Evolutionary conservation across 2,888 invertebrate genomes (phyloP).

Genomic region (Deilephila porcellus): DNA sequence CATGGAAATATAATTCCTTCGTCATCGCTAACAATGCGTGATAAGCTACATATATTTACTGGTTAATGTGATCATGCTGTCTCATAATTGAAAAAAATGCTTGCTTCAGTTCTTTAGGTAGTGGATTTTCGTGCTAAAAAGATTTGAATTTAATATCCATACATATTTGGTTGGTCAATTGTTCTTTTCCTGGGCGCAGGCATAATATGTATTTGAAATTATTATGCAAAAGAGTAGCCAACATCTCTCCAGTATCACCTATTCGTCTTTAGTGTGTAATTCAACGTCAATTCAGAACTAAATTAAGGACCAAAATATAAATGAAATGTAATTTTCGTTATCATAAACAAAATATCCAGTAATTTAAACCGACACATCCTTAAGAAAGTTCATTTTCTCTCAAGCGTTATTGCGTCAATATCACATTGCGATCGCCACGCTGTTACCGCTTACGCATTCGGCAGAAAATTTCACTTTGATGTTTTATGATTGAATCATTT

Average conservation of each 20-base stretch:
- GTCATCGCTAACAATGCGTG: slow-evolving; percentile 3
- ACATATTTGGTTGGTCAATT: too few species aligned
- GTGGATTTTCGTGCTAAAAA: not conserved
- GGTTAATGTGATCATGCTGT: not conserved
- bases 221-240: too few species aligned
- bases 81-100: not conserved
- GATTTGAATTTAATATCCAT: too few species aligned
- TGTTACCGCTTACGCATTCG: slow-evolving; percentile 30
- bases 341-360: not conserved
- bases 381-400: not conserved
- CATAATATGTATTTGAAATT: too few species aligned
- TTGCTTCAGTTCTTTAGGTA: too few species aligned
- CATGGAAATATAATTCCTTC: not conserved
- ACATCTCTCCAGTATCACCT: too few species aligned
- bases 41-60: not conserved
- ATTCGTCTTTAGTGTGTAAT: too few species aligned
- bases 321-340: too few species aligned
- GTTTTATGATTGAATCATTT: slow-evolving; percentile 31
- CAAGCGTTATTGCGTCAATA: slow-evolving; percentile 3
- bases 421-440: slow-evolving; percentile 6
- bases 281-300: too few species aligned
- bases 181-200: too few species aligned
- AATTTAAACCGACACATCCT: not conserved
- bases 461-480: slow-evolving; percentile 32
- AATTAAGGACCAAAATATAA: too few species aligned